These are phyloP conservation scores for Prunella fulvescens DNA, from an alignment of 2,113 vertebrate species.

Conservation along the genomic window DNA sequence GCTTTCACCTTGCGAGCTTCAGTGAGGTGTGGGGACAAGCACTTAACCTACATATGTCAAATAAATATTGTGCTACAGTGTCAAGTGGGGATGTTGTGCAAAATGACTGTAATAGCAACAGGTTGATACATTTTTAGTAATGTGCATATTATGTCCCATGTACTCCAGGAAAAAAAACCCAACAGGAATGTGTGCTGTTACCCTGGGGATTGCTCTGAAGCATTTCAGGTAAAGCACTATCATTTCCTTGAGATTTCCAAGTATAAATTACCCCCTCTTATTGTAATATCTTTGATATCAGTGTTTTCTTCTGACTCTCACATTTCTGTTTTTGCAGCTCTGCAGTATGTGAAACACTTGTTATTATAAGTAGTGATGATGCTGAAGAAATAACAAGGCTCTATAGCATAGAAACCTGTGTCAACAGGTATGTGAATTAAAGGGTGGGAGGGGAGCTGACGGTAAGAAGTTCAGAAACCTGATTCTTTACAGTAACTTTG, in stretches of 20 bases:
- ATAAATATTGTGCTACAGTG: neutral
- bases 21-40: fast-evolving
- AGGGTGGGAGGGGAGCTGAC: slow-evolving; percentile 16
- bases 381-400: slow-evolving; percentile 6
- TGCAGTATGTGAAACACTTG: neutral
- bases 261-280: neutral
- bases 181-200: neutral
- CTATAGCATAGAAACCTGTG: neutral
- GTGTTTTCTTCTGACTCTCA: neutral
- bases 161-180: neutral
- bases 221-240: neutral
- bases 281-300: neutral
- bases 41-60: neutral
- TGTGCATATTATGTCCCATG: neutral
- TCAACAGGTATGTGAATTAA: slow-evolving; percentile 15
- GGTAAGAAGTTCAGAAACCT: slow-evolving; percentile 18
- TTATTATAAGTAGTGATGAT: neutral
- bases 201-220: neutral
- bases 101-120: neutral
- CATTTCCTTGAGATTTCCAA: neutral
- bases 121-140: neutral
- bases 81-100: neutral
- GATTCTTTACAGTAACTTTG: slow-evolving; percentile 34
- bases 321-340: neutral
- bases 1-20: neutral